Conservation (phyloP, 53 echinoderm and acorn worm species). For the Paracentrotus lividus region DNA sequence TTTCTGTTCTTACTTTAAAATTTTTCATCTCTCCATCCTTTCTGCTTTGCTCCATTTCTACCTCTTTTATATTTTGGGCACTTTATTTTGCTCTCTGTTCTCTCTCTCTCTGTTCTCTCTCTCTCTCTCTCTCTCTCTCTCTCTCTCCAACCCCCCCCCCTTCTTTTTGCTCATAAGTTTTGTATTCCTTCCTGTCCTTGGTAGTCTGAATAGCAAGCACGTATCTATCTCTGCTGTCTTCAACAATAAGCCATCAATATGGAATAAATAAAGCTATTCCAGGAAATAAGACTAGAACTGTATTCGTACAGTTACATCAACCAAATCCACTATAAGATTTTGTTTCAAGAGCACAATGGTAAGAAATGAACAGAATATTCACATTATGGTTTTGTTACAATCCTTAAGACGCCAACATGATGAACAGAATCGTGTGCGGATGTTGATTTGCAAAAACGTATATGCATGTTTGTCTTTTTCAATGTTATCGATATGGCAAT, state of each 20-base stretch:
- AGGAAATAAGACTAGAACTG: background rate
- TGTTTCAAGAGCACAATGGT: background rate
- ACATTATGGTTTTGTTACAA: background rate
- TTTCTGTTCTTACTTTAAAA: background rate
- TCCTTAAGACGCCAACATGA: background rate
- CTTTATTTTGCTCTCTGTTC: background rate
- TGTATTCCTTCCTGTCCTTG: background rate
- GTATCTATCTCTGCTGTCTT: background rate
- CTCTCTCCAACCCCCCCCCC: background rate
- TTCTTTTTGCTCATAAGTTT: background rate
- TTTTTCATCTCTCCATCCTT: background rate
- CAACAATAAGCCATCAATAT: background rate
- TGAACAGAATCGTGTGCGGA: too few species aligned
- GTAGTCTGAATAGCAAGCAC: background rate
- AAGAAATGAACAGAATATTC: background rate
- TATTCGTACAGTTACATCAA: background rate
- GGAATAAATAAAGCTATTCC: background rate
- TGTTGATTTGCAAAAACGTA: too few species aligned
- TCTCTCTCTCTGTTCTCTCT: conserved; percentile 6
- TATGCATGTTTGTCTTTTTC: too few species aligned
- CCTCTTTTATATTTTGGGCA: background rate
- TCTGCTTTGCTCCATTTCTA: background rate
- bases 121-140: background rate
- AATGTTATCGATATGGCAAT: too few species aligned
- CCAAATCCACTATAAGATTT: background rate